A percentile compares a stretch with the other conserved stretches of the same genome.
Evolutionary conservation across 1,140 invertebrate species (phyloP).

Genomic region (Grapholita molesta): DNA sequence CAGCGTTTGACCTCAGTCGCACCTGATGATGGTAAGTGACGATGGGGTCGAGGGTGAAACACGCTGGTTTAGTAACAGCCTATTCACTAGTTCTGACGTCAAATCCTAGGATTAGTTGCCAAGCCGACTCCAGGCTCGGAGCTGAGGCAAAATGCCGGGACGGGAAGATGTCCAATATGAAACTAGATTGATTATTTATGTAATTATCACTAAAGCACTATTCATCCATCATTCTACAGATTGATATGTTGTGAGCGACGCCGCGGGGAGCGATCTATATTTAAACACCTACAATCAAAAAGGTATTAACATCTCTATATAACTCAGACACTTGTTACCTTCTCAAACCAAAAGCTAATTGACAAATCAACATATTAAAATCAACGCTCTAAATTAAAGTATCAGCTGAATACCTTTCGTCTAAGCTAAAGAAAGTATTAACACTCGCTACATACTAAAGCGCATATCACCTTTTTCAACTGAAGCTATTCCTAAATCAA

Average conservation of each 20-base stretch:
- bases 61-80: too few relatives aligned
- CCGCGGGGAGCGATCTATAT: neutral
- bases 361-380: neutral
- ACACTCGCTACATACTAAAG: neutral
- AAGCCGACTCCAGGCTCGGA: too few relatives aligned
- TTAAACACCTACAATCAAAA: neutral
- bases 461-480: neutral
- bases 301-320: neutral
- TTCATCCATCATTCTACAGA: neutral
- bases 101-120: too few relatives aligned
- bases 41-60: too few relatives aligned
- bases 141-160: too few relatives aligned
- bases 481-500: neutral
- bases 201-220: neutral
- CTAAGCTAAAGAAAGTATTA: too few relatives aligned
- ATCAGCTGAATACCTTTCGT: too few relatives aligned
- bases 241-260: neutral
- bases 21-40: too few relatives aligned
- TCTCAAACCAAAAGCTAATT: neutral
- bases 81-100: too few relatives aligned
- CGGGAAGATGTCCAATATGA: too few relatives aligned
- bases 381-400: neutral
- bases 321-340: neutral
- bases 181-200: neutral
- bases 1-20: too few relatives aligned